Evolutionary conservation across 1,140 invertebrate species (phyloP).

Genomic region (Epicauta chinensis): DNA sequence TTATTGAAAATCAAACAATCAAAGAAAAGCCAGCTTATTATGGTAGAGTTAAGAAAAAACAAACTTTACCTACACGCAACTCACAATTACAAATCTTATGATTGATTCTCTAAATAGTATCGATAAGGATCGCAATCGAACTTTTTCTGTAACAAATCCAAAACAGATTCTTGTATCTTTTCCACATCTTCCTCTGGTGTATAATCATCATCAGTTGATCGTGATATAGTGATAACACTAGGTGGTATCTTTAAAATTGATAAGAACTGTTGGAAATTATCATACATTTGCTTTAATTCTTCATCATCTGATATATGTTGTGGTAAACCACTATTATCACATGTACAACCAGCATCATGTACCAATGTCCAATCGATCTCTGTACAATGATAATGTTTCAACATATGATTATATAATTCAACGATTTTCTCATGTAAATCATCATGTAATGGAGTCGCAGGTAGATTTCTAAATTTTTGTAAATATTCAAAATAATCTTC

Average conservation of each 20-base stretch:
- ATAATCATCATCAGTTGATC: slow-evolving; percentile 83
- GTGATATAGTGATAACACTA: slow-evolving; percentile 68
- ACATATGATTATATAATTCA: slow-evolving; percentile 47
- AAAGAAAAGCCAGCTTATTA: no score
- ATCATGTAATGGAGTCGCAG: slow-evolving; percentile 40
- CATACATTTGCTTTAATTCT: slow-evolving; percentile 60
- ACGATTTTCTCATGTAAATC: slow-evolving; percentile 33
- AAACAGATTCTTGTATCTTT: slow-evolving; percentile 57
- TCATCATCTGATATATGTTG: slow-evolving; percentile 68
- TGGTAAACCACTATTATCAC: slow-evolving; percentile 73
- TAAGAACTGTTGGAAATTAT: slow-evolving; percentile 54
- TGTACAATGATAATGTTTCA: slow-evolving; percentile 47
- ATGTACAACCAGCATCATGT: slow-evolving; percentile 80
- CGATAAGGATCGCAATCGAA: slow-evolving; percentile 32
- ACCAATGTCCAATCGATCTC: slow-evolving; percentile 73
- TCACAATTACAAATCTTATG: no score
- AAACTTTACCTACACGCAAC: no score
- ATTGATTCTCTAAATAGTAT: neutral
- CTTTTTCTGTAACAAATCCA: slow-evolving; percentile 43
- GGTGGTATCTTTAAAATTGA: slow-evolving; percentile 54
- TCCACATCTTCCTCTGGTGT: slow-evolving; percentile 73
- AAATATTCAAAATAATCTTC: slow-evolving; percentile 57
- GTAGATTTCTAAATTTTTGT: slow-evolving; percentile 49
- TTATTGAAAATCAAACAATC: no score
- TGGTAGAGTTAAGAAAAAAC: no score